phyloP scores from a whole-genome alignment of 2,113 vertebrate genomes.

The Tricholaema leucomelas region DNA sequence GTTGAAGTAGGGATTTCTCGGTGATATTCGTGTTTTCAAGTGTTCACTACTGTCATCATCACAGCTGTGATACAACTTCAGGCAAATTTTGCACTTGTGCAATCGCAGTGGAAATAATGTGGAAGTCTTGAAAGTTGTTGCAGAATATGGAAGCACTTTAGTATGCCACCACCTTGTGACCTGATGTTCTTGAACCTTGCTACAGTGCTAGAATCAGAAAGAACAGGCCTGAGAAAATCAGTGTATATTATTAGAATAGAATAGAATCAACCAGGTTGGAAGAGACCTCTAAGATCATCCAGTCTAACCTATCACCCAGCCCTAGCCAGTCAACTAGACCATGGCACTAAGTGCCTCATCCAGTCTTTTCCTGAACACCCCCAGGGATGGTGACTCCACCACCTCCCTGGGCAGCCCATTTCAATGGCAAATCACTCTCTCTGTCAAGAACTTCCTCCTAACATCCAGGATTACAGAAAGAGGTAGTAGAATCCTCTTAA shows the following conservation, averaged over 20 bases:
- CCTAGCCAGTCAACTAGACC: too few relatives aligned
- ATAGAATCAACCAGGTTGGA: too few relatives aligned
- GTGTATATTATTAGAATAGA: fast-evolving
- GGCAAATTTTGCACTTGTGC: not conserved
- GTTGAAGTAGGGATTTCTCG: not conserved
- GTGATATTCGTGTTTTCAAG: not conserved
- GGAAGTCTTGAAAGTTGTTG: not conserved
- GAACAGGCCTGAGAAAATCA: not conserved
- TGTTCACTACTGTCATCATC: not conserved
- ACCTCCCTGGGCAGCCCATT: too few relatives aligned
- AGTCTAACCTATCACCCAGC: too few relatives aligned
- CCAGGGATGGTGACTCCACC: too few relatives aligned
- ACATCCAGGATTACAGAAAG: too few relatives aligned
- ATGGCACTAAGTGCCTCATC: too few relatives aligned
- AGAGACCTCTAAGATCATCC: too few relatives aligned
- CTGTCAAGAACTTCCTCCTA: too few relatives aligned
- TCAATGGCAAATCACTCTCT: too few relatives aligned
- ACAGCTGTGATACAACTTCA: not conserved
- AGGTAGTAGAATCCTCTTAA: not conserved
- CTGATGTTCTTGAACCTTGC: not conserved
- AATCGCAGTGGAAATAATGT: not conserved
- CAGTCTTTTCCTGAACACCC: too few relatives aligned
- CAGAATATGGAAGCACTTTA: not conserved
- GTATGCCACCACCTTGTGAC: not conserved
- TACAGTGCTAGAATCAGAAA: not conserved